Evolutionary conservation across 1,140 invertebrate species (phyloP).

Genomic region (Schmidtea mediterranea): DNA sequence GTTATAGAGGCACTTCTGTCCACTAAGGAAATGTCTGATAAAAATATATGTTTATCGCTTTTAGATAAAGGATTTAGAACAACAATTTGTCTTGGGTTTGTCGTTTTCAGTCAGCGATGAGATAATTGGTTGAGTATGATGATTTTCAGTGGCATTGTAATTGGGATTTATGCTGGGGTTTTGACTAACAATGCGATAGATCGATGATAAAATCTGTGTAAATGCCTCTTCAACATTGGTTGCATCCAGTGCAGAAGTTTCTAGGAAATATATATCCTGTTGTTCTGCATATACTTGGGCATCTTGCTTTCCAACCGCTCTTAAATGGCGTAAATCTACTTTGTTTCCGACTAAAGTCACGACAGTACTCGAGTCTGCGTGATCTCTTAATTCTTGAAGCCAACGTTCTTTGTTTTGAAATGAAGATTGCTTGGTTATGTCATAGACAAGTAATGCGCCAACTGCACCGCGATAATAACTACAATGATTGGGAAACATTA

Average conservation of each 20-base stretch:
- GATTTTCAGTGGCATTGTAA: no score
- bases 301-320: slow-evolving; percentile 11
- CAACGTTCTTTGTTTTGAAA: slow-evolving; percentile 8
- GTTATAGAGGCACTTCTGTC: no score
- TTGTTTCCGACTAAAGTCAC: slow-evolving; percentile 26
- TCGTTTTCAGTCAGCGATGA: no score
- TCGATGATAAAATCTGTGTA: slow-evolving; percentile 97
- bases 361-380: slow-evolving; percentile 28
- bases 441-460: slow-evolving; percentile 25
- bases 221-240: slow-evolving; percentile 99
- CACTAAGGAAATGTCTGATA: no score
- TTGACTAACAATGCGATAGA: no score
- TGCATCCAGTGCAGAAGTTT: slow-evolving; percentile 94
- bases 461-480: slow-evolving; percentile 44
- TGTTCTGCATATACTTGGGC: slow-evolving; percentile 34
- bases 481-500: no score
- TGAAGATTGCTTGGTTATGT: slow-evolving; percentile 8
- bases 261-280: slow-evolving; percentile 91
- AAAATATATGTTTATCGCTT: no score
- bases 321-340: slow-evolving; percentile 11
- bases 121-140: no score
- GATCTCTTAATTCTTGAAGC: slow-evolving; percentile 11
- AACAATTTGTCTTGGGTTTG: no score
- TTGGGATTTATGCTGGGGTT: no score
- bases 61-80: no score